These are phyloP conservation scores for Cladopsammia gracilis DNA, from an alignment of 64 coral and sea anemone species.

Conservation along the genomic window DNA sequence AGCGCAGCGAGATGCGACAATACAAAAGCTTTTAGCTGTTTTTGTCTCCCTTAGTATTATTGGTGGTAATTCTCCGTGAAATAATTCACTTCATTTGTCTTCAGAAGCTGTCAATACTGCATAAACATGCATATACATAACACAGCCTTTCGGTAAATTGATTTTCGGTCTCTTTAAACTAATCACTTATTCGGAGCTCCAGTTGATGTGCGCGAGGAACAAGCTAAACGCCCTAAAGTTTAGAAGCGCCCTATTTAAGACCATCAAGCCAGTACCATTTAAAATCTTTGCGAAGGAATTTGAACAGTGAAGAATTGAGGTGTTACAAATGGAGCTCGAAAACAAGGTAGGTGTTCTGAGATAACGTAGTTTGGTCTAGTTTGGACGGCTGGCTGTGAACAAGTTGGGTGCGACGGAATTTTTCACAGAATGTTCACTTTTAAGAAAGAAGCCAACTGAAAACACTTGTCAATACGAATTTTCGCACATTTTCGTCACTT, in stretches of 20 bases:
- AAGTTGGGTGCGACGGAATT: neutral
- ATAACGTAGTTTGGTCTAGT: neutral
- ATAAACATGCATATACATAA: slow-evolving; percentile 2
- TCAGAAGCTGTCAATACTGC: slow-evolving; percentile 29
- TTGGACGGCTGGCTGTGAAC: neutral
- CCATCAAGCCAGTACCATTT: neutral
- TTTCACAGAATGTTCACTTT: neutral
- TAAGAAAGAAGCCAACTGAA: neutral
- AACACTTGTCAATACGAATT: neutral
- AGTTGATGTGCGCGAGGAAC: neutral
- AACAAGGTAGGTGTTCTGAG: slow-evolving; percentile 4
- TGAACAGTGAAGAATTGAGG: neutral
- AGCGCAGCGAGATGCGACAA: neutral
- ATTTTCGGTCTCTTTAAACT: slow-evolving; percentile 24
- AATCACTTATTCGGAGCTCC: neutral
- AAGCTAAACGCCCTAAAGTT: neutral
- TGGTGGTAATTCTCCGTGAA: slow-evolving; percentile 52
- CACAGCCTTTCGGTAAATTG: neutral
- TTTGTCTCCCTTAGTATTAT: slow-evolving; percentile 18
- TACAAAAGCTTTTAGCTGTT: neutral
- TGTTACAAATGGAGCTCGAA: slow-evolving; percentile 13
- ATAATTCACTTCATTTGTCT: slow-evolving; percentile 21
- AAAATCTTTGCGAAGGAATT: neutral
- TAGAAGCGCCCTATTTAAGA: neutral
- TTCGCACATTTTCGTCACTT: neutral